Evolutionary conservation across 1,140 invertebrate species (phyloP).

Genomic region (Drosophila novamexicana): DNA sequence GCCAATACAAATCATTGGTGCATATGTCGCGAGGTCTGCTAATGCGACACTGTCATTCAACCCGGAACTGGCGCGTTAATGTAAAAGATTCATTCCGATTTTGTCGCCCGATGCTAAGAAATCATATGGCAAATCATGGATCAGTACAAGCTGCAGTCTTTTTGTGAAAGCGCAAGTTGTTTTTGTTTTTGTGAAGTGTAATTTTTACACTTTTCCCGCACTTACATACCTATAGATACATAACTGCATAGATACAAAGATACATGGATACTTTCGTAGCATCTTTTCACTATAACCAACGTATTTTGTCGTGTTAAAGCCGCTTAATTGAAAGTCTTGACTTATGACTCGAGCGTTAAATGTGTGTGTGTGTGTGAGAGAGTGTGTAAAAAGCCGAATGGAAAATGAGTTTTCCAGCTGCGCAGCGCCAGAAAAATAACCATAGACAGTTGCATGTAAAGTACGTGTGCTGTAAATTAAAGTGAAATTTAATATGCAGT

Average conservation of each 20-base stretch:
- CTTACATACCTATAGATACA: slow-evolving; percentile 34
- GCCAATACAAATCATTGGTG: slow-evolving; percentile 43
- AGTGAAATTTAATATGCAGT: slow-evolving; percentile 47
- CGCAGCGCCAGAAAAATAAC: slow-evolving; percentile 22
- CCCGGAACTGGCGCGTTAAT: slow-evolving; percentile 61
- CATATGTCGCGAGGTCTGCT: slow-evolving; percentile 15
- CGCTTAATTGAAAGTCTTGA: slow-evolving; percentile 81
- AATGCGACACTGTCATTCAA: slow-evolving; percentile 58
- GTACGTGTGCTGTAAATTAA: slow-evolving; percentile 27
- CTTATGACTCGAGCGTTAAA: slow-evolving; percentile 65
- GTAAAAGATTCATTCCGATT: slow-evolving; percentile 23
- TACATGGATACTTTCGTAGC: slow-evolving; percentile 48
- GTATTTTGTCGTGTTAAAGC: slow-evolving; percentile 61
- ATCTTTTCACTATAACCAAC: slow-evolving; percentile 68
- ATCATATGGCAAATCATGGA: slow-evolving; percentile 36
- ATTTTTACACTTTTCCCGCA: slow-evolving; percentile 78
- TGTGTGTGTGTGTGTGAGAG: slow-evolving; percentile 9
- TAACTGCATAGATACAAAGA: slow-evolving; percentile 17
- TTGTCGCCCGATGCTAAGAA: slow-evolving; percentile 1
- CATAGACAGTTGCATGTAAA: slow-evolving; percentile 20
- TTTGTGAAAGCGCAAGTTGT: slow-evolving; percentile 78
- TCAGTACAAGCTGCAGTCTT: slow-evolving; percentile 36
- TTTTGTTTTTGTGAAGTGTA: slow-evolving; percentile 55
- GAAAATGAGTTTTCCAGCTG: slow-evolving; percentile 49
- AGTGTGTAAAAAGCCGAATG: slow-evolving; percentile 36